A percentile compares a stretch with the other conserved stretches of the same genome.
These are phyloP conservation scores for Amiota communis DNA, from an alignment of 2,888 invertebrate genomes.

Conservation along the genomic window DNA sequence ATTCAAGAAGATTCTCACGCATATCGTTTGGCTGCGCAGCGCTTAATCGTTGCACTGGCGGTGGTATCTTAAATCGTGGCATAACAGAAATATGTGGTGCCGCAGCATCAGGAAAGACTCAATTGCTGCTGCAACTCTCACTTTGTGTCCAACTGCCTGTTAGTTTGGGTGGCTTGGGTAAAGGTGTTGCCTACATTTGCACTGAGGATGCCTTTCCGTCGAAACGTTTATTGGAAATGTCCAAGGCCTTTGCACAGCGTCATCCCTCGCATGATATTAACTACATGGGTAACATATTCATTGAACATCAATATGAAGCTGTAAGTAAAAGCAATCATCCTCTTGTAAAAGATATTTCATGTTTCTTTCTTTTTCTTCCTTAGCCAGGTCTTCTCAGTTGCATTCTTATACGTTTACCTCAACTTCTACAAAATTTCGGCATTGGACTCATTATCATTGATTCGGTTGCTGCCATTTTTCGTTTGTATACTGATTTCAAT, in stretches of 20 bases:
- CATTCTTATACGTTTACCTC: conserved; percentile 75
- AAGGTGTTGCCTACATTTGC: conserved; percentile 80
- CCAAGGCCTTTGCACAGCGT: conserved; percentile 68
- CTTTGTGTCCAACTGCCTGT: conserved; percentile 77
- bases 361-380: neutral
- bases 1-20: conserved; percentile 63
- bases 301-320: conserved; percentile 79
- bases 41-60: conserved; percentile 77
- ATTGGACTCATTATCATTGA: conserved; percentile 82
- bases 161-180: conserved; percentile 75
- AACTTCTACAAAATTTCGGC: conserved; percentile 74
- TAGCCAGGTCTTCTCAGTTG: conserved; percentile 76
- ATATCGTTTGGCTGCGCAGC: conserved; percentile 75
- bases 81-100: conserved; percentile 84
- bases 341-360: neutral
- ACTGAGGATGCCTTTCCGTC: conserved; percentile 84
- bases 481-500: conserved; percentile 74
- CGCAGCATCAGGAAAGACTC: conserved; percentile 84
- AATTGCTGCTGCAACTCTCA: conserved; percentile 82
- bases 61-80: conserved; percentile 79
- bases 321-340: conserved; percentile 50
- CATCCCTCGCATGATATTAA: conserved; percentile 66
- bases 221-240: conserved; percentile 77
- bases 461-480: conserved; percentile 83
- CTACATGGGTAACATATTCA: conserved; percentile 78